Conservation (phyloP, 2,888 invertebrate genomes). For the Koerneria pararmatus region DNA sequence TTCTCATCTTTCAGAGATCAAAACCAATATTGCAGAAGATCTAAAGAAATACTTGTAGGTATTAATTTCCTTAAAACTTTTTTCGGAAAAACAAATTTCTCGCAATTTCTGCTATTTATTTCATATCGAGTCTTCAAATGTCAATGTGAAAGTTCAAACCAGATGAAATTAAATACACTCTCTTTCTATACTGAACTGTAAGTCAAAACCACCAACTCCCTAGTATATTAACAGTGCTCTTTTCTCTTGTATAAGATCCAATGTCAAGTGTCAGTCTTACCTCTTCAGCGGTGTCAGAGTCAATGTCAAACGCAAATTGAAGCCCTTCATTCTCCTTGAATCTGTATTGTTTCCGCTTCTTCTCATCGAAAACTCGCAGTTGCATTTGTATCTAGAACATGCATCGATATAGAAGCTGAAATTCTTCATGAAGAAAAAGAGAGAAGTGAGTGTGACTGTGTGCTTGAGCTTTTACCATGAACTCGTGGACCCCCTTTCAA, state of each 20-base stretch:
- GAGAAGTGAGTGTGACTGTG: too few relatives aligned
- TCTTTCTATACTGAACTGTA: too few relatives aligned
- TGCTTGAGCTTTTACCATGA: too few relatives aligned
- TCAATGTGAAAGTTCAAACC: not conserved
- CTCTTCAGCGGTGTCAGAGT: slow-evolving; percentile 82
- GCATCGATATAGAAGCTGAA: too few relatives aligned
- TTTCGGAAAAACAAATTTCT: not conserved
- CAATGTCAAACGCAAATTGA: slow-evolving; percentile 93
- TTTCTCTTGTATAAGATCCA: too few relatives aligned
- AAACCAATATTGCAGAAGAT: too few relatives aligned
- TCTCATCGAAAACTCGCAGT: slow-evolving; percentile 88
- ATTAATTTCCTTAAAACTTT: not conserved
- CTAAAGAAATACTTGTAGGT: too few relatives aligned
- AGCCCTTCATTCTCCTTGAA: slow-evolving; percentile 99
- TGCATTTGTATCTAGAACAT: slow-evolving; percentile 68
- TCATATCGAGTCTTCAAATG: not conserved
- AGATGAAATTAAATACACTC: slow-evolving; percentile 66
- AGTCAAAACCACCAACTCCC: too few relatives aligned
- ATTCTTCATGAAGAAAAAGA: too few relatives aligned
- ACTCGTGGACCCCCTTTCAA: too few relatives aligned
- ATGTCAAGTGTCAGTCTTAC: too few relatives aligned
- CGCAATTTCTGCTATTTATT: not conserved
- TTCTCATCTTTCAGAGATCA: slow-evolving; percentile 27
- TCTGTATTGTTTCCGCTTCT: slow-evolving; percentile 84
- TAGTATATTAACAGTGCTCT: too few relatives aligned